These are phyloP conservation scores for Sinodicranocentrus sp. DNA, from an alignment of 2,888 invertebrate genomes.

Conservation along the genomic window DNA sequence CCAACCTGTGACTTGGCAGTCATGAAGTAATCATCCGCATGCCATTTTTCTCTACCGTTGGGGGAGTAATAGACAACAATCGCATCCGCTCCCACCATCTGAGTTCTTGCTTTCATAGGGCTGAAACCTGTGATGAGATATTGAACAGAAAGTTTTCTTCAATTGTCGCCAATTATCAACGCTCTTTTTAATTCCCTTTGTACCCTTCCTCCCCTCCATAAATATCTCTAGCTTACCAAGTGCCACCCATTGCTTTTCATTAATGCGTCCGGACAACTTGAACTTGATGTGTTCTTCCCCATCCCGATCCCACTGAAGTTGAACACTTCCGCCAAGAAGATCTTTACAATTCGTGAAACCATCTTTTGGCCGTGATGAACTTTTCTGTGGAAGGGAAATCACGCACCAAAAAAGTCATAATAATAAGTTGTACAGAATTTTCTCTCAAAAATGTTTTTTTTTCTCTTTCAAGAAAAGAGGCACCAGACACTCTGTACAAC, in stretches of 20 bases:
- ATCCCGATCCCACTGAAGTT: slow-evolving; percentile 91
- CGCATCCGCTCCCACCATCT: slow-evolving; percentile 90
- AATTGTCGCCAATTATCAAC: slow-evolving; percentile 65
- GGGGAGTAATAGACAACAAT: slow-evolving; percentile 86
- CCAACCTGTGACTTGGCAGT: slow-evolving; percentile 83
- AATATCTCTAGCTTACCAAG: slow-evolving; percentile 82
- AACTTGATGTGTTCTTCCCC: slow-evolving; percentile 87
- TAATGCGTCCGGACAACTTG: slow-evolving; percentile 87
- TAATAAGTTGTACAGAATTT: neutral
- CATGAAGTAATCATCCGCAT: slow-evolving; percentile 91
- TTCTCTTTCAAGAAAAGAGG: too few species aligned
- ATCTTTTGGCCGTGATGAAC: slow-evolving; percentile 78
- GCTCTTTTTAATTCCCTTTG: slow-evolving; percentile 23
- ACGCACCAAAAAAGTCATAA: neutral
- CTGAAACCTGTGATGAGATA: slow-evolving; percentile 71
- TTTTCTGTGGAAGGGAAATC: slow-evolving; percentile 77
- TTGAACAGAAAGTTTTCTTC: slow-evolving; percentile 64
- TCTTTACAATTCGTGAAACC: slow-evolving; percentile 86
- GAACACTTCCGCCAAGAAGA: slow-evolving; percentile 88
- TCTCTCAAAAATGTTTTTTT: too few species aligned
- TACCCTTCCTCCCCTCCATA: slow-evolving; percentile 8
- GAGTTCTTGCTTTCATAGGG: slow-evolving; percentile 77
- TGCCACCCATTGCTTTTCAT: slow-evolving; percentile 92
- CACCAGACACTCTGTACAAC: too few species aligned
- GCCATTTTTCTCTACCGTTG: slow-evolving; percentile 82